Evolutionary conservation across 2,888 invertebrate genomes (phyloP).

Genomic region (Drosophila peninsularis): DNA sequence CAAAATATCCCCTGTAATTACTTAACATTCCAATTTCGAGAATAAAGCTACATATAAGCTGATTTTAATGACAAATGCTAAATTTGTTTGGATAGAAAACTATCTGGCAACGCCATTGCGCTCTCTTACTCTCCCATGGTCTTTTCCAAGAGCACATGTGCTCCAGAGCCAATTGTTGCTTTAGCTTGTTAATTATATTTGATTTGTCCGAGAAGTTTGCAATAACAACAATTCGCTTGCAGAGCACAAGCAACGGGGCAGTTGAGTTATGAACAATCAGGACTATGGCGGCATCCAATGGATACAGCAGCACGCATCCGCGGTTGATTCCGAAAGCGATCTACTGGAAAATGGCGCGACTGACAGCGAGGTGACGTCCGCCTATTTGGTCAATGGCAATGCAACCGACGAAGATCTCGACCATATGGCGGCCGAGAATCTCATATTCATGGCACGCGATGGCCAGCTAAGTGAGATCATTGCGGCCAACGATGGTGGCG

Average conservation of each 20-base stretch:
- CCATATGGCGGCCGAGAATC: slow-evolving; percentile 88
- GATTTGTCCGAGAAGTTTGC: slow-evolving; percentile 15
- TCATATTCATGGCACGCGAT: slow-evolving; percentile 88
- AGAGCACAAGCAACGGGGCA: slow-evolving; percentile 37
- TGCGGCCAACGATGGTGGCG: slow-evolving; percentile 64
- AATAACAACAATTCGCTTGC: slow-evolving; percentile 42
- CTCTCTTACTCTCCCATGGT: slow-evolving; percentile 61
- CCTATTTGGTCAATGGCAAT: slow-evolving; percentile 53
- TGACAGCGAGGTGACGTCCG: slow-evolving; percentile 51
- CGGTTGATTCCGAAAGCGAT: slow-evolving; percentile 69
- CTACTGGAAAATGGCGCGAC: slow-evolving; percentile 63
- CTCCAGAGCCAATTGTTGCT: slow-evolving; percentile 69
- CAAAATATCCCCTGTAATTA: not conserved
- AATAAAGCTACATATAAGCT: no score
- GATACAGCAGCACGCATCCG: slow-evolving; percentile 76
- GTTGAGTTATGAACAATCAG: slow-evolving; percentile 71
- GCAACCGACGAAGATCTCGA: slow-evolving; percentile 83
- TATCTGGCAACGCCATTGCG: slow-evolving; percentile 54
- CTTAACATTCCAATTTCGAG: no score
- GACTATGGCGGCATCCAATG: slow-evolving; percentile 81
- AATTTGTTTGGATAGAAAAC: not conserved
- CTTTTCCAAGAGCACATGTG: slow-evolving; percentile 68
- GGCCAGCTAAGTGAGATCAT: slow-evolving; percentile 83
- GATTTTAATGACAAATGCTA: slow-evolving; percentile 6
- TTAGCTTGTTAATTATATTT: slow-evolving; percentile 32